A percentile compares a stretch with the other conserved stretches of the same genome.
Conservation (phyloP, 2,797 vertebrate species). For the Xenops minutus region DNA sequence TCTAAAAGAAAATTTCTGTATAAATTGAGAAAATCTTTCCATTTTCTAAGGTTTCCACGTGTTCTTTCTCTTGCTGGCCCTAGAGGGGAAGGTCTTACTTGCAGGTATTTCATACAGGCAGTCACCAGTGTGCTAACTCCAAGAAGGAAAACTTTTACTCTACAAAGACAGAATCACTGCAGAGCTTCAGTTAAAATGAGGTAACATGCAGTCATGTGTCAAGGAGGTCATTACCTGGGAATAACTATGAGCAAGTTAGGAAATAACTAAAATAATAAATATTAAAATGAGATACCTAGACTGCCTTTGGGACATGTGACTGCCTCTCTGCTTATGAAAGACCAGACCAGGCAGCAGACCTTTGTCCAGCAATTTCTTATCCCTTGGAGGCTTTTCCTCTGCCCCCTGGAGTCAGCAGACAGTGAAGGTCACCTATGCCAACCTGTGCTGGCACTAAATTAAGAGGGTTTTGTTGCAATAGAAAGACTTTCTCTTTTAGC, state of each 20-base stretch:
- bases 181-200: not conserved
- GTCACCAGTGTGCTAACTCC: not conserved
- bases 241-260: not conserved
- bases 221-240: not conserved
- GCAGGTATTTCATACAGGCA: fast-evolving
- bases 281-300: not conserved
- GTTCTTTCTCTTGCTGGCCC: not conserved
- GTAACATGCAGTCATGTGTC: not conserved
- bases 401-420: not conserved
- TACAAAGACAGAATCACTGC: not conserved
- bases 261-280: not conserved
- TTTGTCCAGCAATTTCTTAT: not conserved
- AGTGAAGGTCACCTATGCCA: not conserved
- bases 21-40: not conserved
- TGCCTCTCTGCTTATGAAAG: not conserved
- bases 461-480: not conserved
- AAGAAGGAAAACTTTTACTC: not conserved
- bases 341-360: not conserved
- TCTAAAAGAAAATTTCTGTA: not conserved
- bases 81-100: not conserved
- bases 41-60: not conserved
- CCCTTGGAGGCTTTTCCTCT: not conserved
- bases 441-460: not conserved
- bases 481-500: not conserved
- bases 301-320: not conserved